Percentiles rank a stretch among this genome's conserved stretches.
Evolutionary conservation across 2,113 vertebrate genomes (phyloP).

Genomic region (Salvator merianae): DNA sequence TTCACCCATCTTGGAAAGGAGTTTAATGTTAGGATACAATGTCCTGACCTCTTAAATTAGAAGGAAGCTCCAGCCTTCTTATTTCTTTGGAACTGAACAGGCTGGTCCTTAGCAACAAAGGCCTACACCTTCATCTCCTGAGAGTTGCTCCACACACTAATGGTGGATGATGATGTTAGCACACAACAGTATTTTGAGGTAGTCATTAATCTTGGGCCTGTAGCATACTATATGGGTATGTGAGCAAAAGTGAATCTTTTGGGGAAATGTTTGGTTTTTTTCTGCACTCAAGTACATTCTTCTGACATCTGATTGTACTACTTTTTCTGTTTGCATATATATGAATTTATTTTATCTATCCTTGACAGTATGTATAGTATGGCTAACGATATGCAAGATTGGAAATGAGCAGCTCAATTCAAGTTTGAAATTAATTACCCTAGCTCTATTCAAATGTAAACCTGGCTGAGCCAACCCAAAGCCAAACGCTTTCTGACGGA

Average conservation of each 20-base stretch:
- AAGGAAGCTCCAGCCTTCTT: neutral
- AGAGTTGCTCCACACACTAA: neutral
- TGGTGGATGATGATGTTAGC: too few species aligned
- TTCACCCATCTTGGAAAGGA: too few species aligned
- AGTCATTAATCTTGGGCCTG: neutral
- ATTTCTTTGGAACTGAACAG: neutral
- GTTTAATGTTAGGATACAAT: too few species aligned
- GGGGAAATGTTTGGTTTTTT: neutral
- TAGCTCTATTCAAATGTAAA: too few species aligned
- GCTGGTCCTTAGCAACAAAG: neutral
- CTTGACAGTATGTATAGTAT: neutral
- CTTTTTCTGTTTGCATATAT: neutral
- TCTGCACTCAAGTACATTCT: neutral
- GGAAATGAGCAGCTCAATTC: too few species aligned
- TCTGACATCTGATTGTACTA: neutral
- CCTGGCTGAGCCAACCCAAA: too few species aligned
- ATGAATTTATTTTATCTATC: neutral
- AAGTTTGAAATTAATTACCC: too few species aligned
- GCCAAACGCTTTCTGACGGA: too few species aligned
- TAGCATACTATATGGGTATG: neutral
- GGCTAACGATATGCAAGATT: neutral
- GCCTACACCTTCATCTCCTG: neutral
- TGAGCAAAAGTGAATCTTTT: neutral
- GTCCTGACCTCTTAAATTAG: neutral
- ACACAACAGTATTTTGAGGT: neutral